Evolutionary conservation across 2,888 invertebrate genomes (phyloP), one percentile per base, ranked within the genome.

Genomic region (Macaria liturata): DNA sequence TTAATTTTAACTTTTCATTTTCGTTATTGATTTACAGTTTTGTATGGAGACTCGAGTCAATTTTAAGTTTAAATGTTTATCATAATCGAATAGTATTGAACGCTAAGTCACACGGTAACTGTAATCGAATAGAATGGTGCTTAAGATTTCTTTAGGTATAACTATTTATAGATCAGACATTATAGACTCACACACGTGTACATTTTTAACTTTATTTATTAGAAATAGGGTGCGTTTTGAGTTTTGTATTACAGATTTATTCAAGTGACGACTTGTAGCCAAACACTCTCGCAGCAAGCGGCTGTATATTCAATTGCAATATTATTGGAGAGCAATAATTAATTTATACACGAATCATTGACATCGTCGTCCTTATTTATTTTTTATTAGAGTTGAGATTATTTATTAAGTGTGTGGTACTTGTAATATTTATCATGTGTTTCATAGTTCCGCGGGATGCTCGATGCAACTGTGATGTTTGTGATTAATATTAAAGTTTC

Each of bases 101-200:
- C 78, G 84, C 84, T 89, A 86, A 88, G 88, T 91, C 88, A 85
- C 81, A 72, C 74, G 67, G 80, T 83, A 86, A 87, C 86, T 81
- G 84, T 84, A 80, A 91, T 90, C 90, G 91, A 91, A 91, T 91
- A 91, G 88, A 91, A 89, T 89, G 91, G 91, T 91, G 91, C 91
- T 91, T 91, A 89, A n/a, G 88, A 86, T 86, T 88, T 86, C 76
- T 79, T 86, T 88, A 89, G 83, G 44, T 60, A 70, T 72, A 83
- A 52, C 78, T 86, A 85, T 84, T 83, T 85, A 84, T 84, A 86
- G 77, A 78, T 70, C 73, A 72, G 78, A 77, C 78, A 77, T 81
- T 78, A 72, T 76, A 80, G 77, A 75, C 67, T 74, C 75, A 76
- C 75, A 78, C 72, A 65, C 59, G 71, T 78, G 75, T 77, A 78